Evolutionary conservation across 2,888 invertebrate species (phyloP).

Genomic region (Chouioia cunea): DNA sequence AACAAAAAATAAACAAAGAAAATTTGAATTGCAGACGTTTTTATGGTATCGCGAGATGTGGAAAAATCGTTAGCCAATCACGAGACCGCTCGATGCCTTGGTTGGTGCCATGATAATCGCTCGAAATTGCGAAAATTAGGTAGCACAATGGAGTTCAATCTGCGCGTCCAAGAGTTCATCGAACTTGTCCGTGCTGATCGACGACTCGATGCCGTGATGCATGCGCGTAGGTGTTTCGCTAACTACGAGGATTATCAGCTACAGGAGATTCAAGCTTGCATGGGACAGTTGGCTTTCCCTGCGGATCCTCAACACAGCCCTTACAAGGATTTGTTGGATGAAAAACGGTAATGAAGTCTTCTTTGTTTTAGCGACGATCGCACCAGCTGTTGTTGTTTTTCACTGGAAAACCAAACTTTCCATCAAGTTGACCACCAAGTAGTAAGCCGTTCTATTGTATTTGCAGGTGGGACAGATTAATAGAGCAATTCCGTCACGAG

Average conservation of each 20-base stretch:
- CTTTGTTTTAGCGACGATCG: slow-evolving; percentile 1
- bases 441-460: slow-evolving; percentile 1
- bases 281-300: slow-evolving; percentile 96
- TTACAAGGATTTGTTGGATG: slow-evolving; percentile 77
- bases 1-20: background rate
- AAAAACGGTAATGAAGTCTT: slow-evolving; percentile 68
- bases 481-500: slow-evolving; percentile 92
- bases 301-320: slow-evolving; percentile 78
- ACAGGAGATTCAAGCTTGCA: slow-evolving; percentile 90
- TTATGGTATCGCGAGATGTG: slow-evolving; percentile 85
- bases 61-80: slow-evolving; percentile 86
- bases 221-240: slow-evolving; percentile 93
- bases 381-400: background rate
- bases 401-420: too few relatives aligned
- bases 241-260: slow-evolving; percentile 89
- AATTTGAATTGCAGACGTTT: slow-evolving; percentile 76
- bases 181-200: slow-evolving; percentile 90
- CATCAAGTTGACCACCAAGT: too few relatives aligned
- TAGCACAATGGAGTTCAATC: slow-evolving; percentile 95
- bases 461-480: slow-evolving; percentile 84
- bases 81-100: slow-evolving; percentile 89
- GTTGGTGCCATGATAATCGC: slow-evolving; percentile 97
- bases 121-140: slow-evolving; percentile 94
- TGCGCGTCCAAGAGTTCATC: slow-evolving; percentile 93
- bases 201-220: slow-evolving; percentile 92